Evolutionary conservation across 2,797 vertebrate species (phyloP).

Genomic region (Phoxinus dragarum): DNA sequence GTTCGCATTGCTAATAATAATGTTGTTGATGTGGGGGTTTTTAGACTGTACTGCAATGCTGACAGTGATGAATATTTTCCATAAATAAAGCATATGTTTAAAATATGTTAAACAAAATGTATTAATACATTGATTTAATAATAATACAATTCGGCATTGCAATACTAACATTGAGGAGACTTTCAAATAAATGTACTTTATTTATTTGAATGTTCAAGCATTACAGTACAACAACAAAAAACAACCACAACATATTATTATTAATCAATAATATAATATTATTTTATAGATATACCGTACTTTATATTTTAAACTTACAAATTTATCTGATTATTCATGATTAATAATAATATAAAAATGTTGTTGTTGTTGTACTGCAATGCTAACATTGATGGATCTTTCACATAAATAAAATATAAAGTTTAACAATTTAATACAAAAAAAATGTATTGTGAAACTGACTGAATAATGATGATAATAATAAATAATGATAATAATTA

Average conservation of each 20-base stretch:
- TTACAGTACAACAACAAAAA: background rate
- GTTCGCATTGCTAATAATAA: background rate
- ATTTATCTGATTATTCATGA: background rate
- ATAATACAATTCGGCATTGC: background rate
- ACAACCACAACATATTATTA: background rate
- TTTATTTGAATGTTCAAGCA: background rate
- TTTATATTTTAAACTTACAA: background rate
- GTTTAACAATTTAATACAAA: too few relatives aligned
- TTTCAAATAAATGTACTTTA: background rate
- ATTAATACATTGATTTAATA: background rate
- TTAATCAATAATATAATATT: background rate
- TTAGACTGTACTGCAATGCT: background rate
- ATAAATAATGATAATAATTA: too few relatives aligned
- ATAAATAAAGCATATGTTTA: background rate
- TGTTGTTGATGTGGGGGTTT: background rate
- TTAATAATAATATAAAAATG: background rate
- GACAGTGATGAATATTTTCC: background rate
- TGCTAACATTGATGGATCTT: background rate
- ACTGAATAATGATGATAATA: too few relatives aligned
- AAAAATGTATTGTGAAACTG: background rate
- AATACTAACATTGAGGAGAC: background rate
- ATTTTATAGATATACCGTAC: background rate
- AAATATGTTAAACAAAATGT: background rate
- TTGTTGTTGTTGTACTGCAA: background rate
- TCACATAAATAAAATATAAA: background rate